These are phyloP conservation scores for Philotrypesis tridentata DNA, from an alignment of 1,140 invertebrate genomes.

Conservation along the genomic window DNA sequence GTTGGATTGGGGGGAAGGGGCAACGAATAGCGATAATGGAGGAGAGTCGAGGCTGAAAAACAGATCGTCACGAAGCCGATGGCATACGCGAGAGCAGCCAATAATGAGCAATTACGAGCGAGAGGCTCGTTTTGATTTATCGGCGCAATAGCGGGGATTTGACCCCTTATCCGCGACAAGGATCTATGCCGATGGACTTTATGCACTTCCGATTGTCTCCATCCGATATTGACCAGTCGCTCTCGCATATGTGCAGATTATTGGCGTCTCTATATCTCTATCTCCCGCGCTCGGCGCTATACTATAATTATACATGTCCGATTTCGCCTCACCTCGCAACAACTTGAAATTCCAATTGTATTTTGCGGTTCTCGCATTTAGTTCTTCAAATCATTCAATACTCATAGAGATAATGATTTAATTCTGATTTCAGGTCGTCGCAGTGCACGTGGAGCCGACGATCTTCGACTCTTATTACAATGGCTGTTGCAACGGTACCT, in stretches of 20 bases:
- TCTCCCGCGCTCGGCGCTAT: neutral
- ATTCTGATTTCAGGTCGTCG: conserved; percentile 79
- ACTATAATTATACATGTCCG: neutral
- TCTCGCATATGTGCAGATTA: too few species aligned
- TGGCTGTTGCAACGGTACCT: conserved; percentile 92
- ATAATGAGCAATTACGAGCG: conserved; percentile 19
- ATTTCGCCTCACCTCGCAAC: too few species aligned
- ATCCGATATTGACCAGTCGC: neutral
- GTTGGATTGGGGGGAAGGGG: too few species aligned
- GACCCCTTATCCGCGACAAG: conserved; percentile 17
- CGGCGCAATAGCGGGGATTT: neutral
- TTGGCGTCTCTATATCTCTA: conserved; percentile 9
- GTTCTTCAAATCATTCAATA: too few species aligned
- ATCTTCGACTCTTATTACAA: conserved; percentile 92
- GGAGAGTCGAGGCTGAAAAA: neutral
- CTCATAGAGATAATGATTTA: neutral
- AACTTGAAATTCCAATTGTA: too few species aligned
- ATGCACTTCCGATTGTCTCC: conserved; percentile 56
- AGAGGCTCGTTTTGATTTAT: conserved; percentile 28
- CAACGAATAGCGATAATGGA: neutral
- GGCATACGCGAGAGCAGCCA: neutral
- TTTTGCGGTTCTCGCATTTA: too few species aligned
- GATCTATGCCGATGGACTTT: conserved; percentile 49
- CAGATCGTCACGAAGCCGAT: neutral
- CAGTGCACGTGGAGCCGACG: conserved; percentile 83